Evolutionary conservation across 2,113 vertebrate genomes (phyloP).

Genomic region (Sigmodon hispidus): DNA sequence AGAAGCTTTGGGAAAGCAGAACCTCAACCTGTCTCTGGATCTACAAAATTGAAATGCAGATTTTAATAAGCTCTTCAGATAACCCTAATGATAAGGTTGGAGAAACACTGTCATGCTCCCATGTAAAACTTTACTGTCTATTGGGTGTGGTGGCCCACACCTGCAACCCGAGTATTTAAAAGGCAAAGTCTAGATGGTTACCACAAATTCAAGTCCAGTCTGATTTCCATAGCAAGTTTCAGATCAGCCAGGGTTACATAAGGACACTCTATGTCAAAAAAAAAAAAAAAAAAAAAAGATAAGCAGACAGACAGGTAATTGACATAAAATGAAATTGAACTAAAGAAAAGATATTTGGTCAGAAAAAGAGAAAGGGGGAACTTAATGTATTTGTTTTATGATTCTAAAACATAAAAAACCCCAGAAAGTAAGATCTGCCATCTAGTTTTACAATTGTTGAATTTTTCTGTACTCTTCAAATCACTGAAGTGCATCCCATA

Average conservation of each 20-base stretch:
- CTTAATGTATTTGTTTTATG: neutral
- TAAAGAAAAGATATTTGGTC: neutral
- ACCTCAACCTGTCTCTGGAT: neutral
- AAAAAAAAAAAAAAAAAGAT: neutral
- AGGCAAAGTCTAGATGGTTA: neutral
- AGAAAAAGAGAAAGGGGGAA: neutral
- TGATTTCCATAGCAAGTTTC: neutral
- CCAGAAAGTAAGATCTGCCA: neutral
- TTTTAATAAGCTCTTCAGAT: neutral
- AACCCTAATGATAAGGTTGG: neutral
- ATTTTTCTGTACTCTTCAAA: neutral
- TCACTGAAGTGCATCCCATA: neutral
- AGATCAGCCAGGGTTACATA: neutral
- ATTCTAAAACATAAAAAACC: neutral
- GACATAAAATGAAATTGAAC: neutral
- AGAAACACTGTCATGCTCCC: neutral
- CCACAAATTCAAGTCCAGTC: neutral
- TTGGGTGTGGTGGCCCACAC: neutral
- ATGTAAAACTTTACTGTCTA: neutral
- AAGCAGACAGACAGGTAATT: neutral
- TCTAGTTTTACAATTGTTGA: neutral
- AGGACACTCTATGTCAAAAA: neutral
- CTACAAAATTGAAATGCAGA: neutral
- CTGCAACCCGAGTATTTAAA: neutral
- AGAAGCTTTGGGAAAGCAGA: neutral